Base-by-base conservation (phyloP, 92 coral and sea anemone genomes). In the Actinernus sp. region DNA sequence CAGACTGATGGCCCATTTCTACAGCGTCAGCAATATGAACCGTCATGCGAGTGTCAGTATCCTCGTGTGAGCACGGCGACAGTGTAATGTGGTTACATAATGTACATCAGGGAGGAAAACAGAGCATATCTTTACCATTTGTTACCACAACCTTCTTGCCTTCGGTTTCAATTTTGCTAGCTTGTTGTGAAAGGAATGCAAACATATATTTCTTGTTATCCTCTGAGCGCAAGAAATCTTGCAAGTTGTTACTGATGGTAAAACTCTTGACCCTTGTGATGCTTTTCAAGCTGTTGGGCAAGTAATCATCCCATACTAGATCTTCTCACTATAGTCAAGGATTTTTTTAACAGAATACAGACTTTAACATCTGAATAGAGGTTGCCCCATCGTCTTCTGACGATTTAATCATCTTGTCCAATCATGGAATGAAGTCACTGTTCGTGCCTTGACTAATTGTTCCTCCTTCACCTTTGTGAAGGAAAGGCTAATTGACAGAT, bases 261-360 rank as follows among this genome's bases (percentile, higher is more conserved):
- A 12, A 27, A 64, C 60, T 49, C 72, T 64, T 46, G 29, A 26
- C 23, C 25, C 59, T 64, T 11, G 60, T 31, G 45, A 17, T 1
- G 3, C 57, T 30, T 33, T 33, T 64, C 18, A 64, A 30, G 20
- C 59, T 64, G 18, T 32, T 8, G 26, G 46, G 46, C 17, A 48
- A 18, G 32, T 49, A 64, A 12, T 64, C 48, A 21, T 64, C 72
- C 45, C 45, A 64, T 18, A 64, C 58, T 31, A 64, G 13, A 18
- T 64, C 72, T 14, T 31, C 20, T 1, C 26, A 30, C 33, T 64
- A n/a, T n/a, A n/a, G n/a, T n/a, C n/a, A n/a, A n/a, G n/a, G n/a
- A n/a, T n/a, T 30, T 32, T 26, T 31, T 55, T 18, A 18, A 55
- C 41, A 30, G 24, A 32, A 10, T 55, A 31, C 0, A 13, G 43